Evolutionary conservation across 2,888 invertebrate genomes (phyloP).

Genomic region (Diplazon laetatorius): DNA sequence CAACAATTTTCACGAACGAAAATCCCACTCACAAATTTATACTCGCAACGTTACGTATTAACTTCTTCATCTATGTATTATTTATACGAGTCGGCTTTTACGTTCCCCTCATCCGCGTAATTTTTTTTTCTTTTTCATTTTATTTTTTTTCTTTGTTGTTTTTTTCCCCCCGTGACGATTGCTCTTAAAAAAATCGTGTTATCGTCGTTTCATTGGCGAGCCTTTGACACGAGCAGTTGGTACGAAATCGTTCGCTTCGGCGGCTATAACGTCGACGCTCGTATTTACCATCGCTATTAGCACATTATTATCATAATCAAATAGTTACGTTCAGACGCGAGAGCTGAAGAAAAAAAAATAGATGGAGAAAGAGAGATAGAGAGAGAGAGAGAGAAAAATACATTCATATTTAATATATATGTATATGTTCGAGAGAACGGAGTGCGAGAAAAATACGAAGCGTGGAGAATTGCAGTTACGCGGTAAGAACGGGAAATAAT

Average conservation of each 20-base stretch:
- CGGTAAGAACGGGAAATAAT: slow-evolving; percentile 29
- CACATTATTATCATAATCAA: slow-evolving; percentile 63
- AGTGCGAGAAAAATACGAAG: slow-evolving; percentile 10
- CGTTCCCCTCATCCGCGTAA: slow-evolving; percentile 25
- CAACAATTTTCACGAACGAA: slow-evolving; percentile 11
- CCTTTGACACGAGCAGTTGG: slow-evolving; percentile 25
- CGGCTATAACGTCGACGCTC: slow-evolving; percentile 26
- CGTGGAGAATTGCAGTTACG: slow-evolving; percentile 14
- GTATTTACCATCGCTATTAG: slow-evolving; percentile 60
- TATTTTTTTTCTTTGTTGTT: slow-evolving; percentile 33
- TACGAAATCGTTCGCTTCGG: slow-evolving; percentile 27
- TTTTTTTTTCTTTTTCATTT: not conserved
- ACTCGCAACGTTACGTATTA: slow-evolving; percentile 56
- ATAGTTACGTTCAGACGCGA: slow-evolving; percentile 31
- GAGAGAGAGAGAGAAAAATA: slow-evolving; percentile 6
- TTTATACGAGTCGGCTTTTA: slow-evolving; percentile 42
- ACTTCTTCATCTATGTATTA: slow-evolving; percentile 54
- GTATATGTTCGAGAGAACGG: not conserved
- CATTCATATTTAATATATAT: too few relatives aligned
- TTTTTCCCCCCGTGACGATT: not conserved
- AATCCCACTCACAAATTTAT: slow-evolving; percentile 23
- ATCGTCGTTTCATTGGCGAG: not conserved
- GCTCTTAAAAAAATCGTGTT: slow-evolving; percentile 21
- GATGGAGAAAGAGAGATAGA: not conserved
- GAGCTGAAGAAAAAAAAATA: not conserved